Percentiles rank a stretch among this genome's conserved stretches.
These are phyloP conservation scores for Drosophila sp. DNA, from an alignment of 1,140 invertebrate species.

Conservation along the genomic window DNA sequence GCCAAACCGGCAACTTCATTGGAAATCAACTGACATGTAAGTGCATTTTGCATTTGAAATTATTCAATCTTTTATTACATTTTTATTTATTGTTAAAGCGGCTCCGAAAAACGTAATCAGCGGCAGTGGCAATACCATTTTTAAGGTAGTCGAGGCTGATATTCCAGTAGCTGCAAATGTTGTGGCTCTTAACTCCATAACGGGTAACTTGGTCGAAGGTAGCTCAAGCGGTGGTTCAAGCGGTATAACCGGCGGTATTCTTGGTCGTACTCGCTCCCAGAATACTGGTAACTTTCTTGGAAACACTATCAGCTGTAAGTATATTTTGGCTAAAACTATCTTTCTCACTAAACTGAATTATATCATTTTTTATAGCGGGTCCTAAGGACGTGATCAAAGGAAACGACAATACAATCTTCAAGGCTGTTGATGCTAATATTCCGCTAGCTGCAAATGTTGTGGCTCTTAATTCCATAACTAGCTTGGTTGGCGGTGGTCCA, in stretches of 20 bases:
- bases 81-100: not conserved
- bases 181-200: slow-evolving; percentile 10
- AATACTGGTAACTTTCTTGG: slow-evolving; percentile 20
- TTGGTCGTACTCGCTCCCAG: not conserved
- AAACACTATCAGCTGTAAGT: slow-evolving; percentile 48
- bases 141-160: not conserved
- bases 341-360: not conserved
- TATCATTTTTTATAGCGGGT: slow-evolving; percentile 25
- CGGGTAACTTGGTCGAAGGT: not conserved
- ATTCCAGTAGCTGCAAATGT: slow-evolving; percentile 5
- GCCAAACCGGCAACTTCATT: not conserved
- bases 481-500: not conserved
- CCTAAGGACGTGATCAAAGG: slow-evolving; percentile 41
- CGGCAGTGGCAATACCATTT: slow-evolving; percentile 5
- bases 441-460: not conserved
- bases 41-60: not conserved
- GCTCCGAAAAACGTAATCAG: not conserved
- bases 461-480: not conserved
- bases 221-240: slow-evolving; percentile 4
- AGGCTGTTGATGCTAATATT: slow-evolving; percentile 19
- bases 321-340: not conserved
- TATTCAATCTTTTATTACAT: not conserved
- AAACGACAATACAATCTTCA: slow-evolving; percentile 31
- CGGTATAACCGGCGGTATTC: not conserved
- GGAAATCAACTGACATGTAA: slow-evolving; percentile 1